Conservation (phyloP, 2,797 vertebrate genomes). For the Lacerta bilineata region DNA sequence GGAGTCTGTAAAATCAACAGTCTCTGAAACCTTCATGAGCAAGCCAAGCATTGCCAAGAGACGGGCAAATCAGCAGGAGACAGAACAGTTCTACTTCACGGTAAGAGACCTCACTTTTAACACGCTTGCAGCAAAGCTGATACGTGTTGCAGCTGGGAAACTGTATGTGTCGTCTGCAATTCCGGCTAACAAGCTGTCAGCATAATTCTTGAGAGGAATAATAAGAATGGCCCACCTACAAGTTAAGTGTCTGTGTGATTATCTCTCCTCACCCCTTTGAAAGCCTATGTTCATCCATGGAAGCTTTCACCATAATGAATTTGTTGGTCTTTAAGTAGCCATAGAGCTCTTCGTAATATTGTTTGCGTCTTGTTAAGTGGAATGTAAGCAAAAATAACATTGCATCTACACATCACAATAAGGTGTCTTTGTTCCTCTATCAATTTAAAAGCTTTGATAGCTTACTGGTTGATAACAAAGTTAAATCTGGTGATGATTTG, state of each 20-base stretch:
- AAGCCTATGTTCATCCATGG: not conserved
- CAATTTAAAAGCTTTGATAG: not conserved
- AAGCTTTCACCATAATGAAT: no score
- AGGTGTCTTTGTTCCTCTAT: not conserved
- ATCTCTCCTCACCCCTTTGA: not conserved
- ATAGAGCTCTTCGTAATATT: not conserved
- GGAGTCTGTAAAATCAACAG: constrained; percentile 97
- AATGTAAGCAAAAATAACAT: not conserved
- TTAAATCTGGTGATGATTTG: not conserved
- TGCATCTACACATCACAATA: not conserved
- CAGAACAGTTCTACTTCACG: constrained; percentile 98
- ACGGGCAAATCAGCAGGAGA: constrained; percentile 97
- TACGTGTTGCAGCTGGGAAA: not conserved
- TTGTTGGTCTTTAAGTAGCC: no score
- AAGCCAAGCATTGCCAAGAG: constrained; percentile 98
- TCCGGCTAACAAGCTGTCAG: constrained; percentile 1
- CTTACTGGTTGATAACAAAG: not conserved
- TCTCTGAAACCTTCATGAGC: constrained; percentile 98
- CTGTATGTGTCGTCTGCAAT: not conserved
- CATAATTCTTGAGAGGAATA: not conserved
- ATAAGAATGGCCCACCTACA: not conserved
- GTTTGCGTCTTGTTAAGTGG: not conserved
- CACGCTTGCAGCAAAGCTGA: not conserved
- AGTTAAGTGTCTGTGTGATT: not conserved
- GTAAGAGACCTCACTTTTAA: constrained; percentile 77